Evolutionary conservation across 2,113 vertebrate species (phyloP).

Genomic region (Haemorhous mexicanus): DNA sequence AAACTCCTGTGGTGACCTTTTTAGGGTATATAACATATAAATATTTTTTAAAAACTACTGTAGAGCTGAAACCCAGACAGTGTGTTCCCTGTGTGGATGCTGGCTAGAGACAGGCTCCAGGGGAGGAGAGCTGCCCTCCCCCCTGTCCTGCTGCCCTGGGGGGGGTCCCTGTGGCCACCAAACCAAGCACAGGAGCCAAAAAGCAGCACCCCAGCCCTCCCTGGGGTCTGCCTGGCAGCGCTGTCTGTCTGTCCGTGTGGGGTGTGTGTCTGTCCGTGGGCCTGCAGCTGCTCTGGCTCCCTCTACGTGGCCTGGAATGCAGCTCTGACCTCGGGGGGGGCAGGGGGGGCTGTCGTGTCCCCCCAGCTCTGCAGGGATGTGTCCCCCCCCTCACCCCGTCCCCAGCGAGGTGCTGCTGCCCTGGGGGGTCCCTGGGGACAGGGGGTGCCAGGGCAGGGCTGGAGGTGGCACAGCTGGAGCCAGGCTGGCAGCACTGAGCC

Average conservation of each 20-base stretch:
- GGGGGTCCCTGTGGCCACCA: neutral
- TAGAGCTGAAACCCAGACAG: conserved; percentile 39
- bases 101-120: neutral
- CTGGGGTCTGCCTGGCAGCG: neutral
- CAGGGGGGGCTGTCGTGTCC: no score
- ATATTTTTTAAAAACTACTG: conserved; percentile 66
- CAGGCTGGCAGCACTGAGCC: neutral
- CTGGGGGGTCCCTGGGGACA: neutral
- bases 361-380: neutral
- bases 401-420: neutral
- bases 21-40: conserved; percentile 24
- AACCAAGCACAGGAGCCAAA: neutral
- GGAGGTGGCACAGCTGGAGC: neutral
- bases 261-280: neutral
- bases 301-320: neutral
- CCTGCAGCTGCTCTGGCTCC: neutral
- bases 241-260: conserved; percentile 18
- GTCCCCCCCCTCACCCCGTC: neutral
- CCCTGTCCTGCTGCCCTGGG: neutral
- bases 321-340: conserved; percentile 33
- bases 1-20: conserved; percentile 66
- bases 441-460: neutral
- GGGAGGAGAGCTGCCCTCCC: neutral
- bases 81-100: neutral
- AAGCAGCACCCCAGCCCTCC: fast-evolving